These are phyloP conservation scores for Hydra vulgaris DNA, from an alignment of 30 jellyfish, hydroid and myxozoan species.

Conservation along the genomic window DNA sequence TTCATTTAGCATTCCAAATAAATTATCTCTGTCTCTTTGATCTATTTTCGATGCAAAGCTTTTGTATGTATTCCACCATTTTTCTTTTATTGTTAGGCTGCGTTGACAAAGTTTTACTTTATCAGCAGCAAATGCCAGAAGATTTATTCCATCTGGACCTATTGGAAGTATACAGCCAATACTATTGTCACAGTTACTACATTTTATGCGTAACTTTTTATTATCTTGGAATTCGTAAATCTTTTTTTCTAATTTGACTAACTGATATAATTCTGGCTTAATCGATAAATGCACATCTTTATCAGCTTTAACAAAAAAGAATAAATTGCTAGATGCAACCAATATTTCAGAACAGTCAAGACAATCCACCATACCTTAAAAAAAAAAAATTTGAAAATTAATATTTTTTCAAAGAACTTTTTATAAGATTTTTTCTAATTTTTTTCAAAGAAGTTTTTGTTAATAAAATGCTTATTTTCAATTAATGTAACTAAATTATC, in stretches of 20 bases:
- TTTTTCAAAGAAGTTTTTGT: no score
- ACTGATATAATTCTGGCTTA: conserved; percentile 41
- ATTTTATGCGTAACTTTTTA: conserved; percentile 39
- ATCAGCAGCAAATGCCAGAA: conserved; percentile 40
- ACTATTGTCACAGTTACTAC: conserved; percentile 34
- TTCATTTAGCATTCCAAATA: conserved; percentile 15
- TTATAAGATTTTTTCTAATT: no score
- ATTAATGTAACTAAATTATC: no score
- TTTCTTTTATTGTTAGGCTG: conserved; percentile 17
- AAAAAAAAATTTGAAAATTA: no score
- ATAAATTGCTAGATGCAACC: conserved; percentile 28
- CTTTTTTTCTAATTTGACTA: conserved; percentile 2
- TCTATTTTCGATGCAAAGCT: conserved; percentile 23
- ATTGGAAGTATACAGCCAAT: conserved; percentile 38
- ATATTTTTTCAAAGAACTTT: no score
- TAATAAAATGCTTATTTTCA: no score
- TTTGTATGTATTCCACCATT: conserved; percentile 34
- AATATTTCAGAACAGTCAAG: conserved; percentile 7
- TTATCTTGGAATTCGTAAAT: conserved; percentile 33
- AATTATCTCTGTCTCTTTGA: conserved; percentile 27
- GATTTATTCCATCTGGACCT: conserved; percentile 46
- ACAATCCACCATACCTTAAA: conserved; percentile 38
- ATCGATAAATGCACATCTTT: conserved; percentile 37
- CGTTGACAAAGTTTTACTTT: conserved; percentile 27
- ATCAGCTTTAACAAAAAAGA: conserved; percentile 38